phyloP scores from a whole-genome alignment of 1,140 invertebrate species.

The Orchestia grillus region DNA sequence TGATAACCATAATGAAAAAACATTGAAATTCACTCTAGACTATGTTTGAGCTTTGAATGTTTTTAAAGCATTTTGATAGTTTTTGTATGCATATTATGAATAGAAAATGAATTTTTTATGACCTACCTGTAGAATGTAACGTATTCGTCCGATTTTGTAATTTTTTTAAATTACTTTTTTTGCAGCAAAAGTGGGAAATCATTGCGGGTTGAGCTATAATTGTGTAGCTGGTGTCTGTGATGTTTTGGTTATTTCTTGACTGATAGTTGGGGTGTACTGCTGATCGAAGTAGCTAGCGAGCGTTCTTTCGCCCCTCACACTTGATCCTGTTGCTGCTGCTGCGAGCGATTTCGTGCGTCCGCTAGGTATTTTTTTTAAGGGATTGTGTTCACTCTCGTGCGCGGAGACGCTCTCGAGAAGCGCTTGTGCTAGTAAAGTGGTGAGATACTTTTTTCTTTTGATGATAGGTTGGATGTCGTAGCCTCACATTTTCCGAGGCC shows the following conservation, averaged over 20 bases:
- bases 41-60: conserved; percentile 52
- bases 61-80: conserved; percentile 55
- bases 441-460: neutral
- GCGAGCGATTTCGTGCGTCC: neutral
- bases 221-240: neutral
- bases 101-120: conserved; percentile 35
- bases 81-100: conserved; percentile 50
- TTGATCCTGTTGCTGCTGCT: neutral
- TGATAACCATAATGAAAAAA: conserved; percentile 32
- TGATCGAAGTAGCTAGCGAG: neutral
- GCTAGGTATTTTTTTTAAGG: neutral
- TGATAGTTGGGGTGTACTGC: neutral
- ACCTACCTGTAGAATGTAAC: conserved; percentile 41
- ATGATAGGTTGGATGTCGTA: conserved; percentile 36
- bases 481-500: conserved; percentile 49
- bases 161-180: conserved; percentile 16
- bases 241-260: neutral
- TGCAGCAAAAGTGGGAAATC: neutral
- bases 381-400: neutral
- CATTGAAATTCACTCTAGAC: conserved; percentile 44
- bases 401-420: neutral
- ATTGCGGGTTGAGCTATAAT: neutral
- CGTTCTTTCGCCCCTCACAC: neutral
- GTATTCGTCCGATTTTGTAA: conserved; percentile 53
- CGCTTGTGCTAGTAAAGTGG: neutral